These are phyloP conservation scores for Tricholaema leucomelas DNA, from an alignment of 2,113 vertebrate species.

Conservation along the genomic window DNA sequence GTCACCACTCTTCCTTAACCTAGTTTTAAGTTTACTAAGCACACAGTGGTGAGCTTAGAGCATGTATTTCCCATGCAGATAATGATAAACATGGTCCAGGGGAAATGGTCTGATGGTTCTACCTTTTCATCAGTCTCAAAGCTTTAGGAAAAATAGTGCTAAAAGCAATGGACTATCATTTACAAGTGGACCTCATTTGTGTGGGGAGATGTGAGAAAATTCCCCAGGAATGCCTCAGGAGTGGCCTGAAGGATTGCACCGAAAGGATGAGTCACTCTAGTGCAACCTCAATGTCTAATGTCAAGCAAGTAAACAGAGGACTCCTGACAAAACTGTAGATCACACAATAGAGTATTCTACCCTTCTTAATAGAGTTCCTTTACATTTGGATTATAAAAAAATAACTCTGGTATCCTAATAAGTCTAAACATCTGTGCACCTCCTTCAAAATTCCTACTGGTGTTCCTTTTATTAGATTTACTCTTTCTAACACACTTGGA, in stretches of 20 bases:
- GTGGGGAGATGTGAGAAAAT: neutral
- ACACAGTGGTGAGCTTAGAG: neutral
- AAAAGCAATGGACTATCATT: neutral
- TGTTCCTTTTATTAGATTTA: neutral
- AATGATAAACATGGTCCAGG: neutral
- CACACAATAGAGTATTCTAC: neutral
- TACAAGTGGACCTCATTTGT: neutral
- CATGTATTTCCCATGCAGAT: neutral
- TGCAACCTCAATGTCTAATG: neutral
- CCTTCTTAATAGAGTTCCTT: neutral
- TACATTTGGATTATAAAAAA: neutral
- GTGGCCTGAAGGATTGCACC: neutral
- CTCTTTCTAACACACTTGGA: neutral
- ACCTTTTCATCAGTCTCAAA: neutral
- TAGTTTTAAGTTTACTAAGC: neutral
- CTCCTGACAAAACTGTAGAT: neutral
- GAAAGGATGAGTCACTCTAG: neutral
- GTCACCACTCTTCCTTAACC: neutral
- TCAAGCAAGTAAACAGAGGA: neutral
- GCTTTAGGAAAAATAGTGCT: neutral
- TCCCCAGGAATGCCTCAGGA: neutral
- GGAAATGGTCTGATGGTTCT: neutral
- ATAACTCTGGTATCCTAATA: neutral
- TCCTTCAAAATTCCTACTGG: neutral
- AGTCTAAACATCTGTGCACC: neutral